Conservation (phyloP, 1,140 invertebrate species). For the Stegodyphus mimosarum region DNA sequence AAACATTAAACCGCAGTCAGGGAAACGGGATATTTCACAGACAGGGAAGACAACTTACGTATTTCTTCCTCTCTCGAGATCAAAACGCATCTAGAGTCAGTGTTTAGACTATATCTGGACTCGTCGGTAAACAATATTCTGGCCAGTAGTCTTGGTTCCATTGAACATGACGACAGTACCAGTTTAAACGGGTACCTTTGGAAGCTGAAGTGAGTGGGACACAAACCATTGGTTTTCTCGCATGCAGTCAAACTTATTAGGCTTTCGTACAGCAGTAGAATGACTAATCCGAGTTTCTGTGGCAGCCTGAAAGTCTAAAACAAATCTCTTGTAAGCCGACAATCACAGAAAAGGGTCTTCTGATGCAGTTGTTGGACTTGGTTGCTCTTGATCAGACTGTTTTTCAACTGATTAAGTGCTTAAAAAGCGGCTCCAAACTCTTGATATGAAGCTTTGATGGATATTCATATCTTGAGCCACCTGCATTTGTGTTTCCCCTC, state of each 20-base stretch:
- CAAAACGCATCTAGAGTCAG: not conserved
- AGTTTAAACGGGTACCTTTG: not conserved
- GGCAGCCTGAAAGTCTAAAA: not conserved
- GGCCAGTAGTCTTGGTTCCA: not conserved
- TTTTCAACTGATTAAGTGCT: not conserved
- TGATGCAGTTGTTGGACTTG: not conserved
- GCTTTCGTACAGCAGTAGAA: not conserved
- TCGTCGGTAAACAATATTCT: not conserved
- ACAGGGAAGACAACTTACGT: no score
- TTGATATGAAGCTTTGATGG: not conserved
- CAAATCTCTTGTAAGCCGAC: not conserved
- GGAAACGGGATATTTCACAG: no score
- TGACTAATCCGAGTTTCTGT: not conserved
- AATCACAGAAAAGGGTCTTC: no score
- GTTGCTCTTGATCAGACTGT: not conserved
- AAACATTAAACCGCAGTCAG: no score
- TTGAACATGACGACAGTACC: not conserved
- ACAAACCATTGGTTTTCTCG: not conserved
- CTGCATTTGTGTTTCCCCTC: not conserved
- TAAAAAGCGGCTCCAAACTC: not conserved
- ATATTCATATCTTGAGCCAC: not conserved
- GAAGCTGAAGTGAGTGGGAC: not conserved
- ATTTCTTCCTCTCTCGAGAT: conserved; percentile 3
- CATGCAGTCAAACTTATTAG: not conserved
- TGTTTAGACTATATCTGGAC: not conserved